Evolutionary conservation across 2,797 vertebrate genomes (phyloP).

Genomic region (Pseudocheirus occidentalis): DNA sequence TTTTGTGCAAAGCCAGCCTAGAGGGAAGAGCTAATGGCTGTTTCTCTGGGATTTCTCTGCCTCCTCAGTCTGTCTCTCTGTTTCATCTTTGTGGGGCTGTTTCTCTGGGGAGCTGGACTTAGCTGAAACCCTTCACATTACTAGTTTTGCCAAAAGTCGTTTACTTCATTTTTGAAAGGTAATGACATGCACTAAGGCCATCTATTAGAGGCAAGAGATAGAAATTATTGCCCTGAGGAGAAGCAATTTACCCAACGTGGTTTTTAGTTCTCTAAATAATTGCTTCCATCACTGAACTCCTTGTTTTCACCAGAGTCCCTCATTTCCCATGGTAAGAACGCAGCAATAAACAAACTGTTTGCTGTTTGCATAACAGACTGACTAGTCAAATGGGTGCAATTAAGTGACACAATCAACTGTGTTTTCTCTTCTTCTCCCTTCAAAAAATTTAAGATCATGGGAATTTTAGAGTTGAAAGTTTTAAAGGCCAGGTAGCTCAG

Average conservation of each 20-base stretch:
- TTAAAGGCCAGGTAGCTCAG: background rate
- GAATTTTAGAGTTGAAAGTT: background rate
- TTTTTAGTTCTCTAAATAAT: conserved; percentile 26
- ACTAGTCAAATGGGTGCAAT: background rate
- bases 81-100: background rate
- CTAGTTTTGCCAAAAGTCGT: background rate
- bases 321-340: background rate
- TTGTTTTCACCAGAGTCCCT: background rate
- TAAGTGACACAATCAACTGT: background rate
- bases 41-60: background rate
- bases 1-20: background rate
- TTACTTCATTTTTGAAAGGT: background rate
- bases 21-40: background rate
- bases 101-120: background rate
- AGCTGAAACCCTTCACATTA: background rate
- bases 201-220: conserved; percentile 10
- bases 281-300: conserved; percentile 2
- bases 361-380: conserved; percentile 1
- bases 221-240: background rate
- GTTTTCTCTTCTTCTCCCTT: background rate
- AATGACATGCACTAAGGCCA: background rate
- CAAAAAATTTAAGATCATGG: background rate
- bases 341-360: conserved; percentile 3
- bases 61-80: background rate
- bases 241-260: conserved; percentile 17